A percentile compares a stretch with the other conserved stretches of the same genome.
Conservation (phyloP, 2,888 invertebrate genomes). For the Nasonovia ribisnigri region DNA sequence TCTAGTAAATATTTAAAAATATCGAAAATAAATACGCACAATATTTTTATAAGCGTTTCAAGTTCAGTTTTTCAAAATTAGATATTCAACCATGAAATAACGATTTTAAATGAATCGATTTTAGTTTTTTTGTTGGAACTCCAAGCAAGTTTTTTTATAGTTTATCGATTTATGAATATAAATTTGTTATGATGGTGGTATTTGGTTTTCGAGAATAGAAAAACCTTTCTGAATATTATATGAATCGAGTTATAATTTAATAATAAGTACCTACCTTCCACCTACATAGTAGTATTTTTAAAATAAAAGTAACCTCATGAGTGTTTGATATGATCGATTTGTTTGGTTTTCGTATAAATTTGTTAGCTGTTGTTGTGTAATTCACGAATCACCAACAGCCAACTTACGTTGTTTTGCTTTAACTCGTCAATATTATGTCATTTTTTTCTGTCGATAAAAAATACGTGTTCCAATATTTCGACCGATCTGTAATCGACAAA, state of each 20-base stretch:
- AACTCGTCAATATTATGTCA: neutral
- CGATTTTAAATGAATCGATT: neutral
- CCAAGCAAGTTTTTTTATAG: neutral
- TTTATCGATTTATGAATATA: neutral
- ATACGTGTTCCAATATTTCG: neutral
- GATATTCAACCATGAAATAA: neutral
- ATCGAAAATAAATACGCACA: neutral
- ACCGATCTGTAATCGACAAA: neutral
- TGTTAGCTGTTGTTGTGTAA: neutral
- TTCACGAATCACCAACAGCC: neutral
- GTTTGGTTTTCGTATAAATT: neutral
- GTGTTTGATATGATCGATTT: neutral
- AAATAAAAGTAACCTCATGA: neutral
- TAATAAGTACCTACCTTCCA: neutral
- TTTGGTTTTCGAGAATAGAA: neutral
- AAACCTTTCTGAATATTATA: neutral
- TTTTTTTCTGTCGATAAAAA: neutral
- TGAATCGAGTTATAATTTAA: neutral
- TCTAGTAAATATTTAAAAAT: neutral
- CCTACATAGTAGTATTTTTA: neutral
- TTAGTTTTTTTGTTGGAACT: neutral
- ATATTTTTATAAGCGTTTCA: neutral
- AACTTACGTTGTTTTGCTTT: neutral
- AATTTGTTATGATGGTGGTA: neutral
- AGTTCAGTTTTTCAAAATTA: neutral